Evolutionary conservation across 2,797 vertebrate species (phyloP), one percentile per base, ranked within the genome.

Genomic region (Geotrypetes seraphini): DNA sequence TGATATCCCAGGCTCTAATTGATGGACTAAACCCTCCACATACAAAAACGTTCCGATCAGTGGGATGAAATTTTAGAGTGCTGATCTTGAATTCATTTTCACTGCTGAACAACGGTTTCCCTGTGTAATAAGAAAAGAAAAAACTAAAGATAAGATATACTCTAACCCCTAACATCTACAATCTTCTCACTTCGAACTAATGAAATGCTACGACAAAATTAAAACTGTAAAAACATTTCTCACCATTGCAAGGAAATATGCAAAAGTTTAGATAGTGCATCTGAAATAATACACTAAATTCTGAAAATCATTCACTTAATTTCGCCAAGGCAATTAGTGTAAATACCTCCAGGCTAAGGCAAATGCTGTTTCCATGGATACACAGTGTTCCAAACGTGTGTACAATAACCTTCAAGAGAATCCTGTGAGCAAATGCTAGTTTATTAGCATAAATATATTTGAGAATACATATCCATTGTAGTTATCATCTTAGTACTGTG

Each of bases 1-100:
- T 87, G 22, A 79, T 39, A 62, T 99, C 93, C 92, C 92, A 97
- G 7, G 96, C 89, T 53, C 87, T 91, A 63, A 97, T 81, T 47
- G 69, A 73, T 1, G 92, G 58, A 58, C 90, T 89, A 78, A 94
- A 90, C 9, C 96, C 96, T 33, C 89, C 96, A 21, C 88, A 92
- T 45, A 97, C 49, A 53, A 96, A 88, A 13, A 91, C 33, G 33
- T 75, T 82, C 5, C 81, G 81, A 36, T 85, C 84, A 31, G 64
- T 54, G 18, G 92, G 93, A 31, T 89, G 84, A 22, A 86, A 63
- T 16, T 71, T 86, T 43, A 85, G 65, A 3, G 83, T 60, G 28
- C 85, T 90, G 61, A 96, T 78, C 47, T 83, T 88, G 54, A 87
- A 96, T 44, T 86, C 81, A 36, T 81, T 90, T 38, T 73, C 79